Base-by-base conservation (phyloP, 2,113 vertebrate species). In the Thamnaconus septentrionalis region DNA sequence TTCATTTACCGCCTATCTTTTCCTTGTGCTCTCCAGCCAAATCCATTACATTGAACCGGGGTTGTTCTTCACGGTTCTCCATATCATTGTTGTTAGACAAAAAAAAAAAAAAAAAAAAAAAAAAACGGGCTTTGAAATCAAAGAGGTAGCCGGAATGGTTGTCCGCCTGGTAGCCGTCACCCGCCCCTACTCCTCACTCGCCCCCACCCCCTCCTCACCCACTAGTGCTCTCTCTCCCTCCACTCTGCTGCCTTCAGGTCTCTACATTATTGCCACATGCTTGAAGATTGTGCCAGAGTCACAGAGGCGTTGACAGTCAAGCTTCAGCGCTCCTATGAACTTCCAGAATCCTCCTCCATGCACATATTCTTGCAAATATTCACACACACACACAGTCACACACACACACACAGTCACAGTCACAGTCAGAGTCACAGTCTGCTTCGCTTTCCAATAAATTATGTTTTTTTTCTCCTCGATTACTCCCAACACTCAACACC, bases 201-300 rank as follows among this genome's bases (percentile, higher is more conserved):
- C 68, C 69, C 43, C 54, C 51, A 41, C 41, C 64, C 52, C 66
- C 75, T 66, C 67, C 43, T 76, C 18, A 31, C 64, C 61, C 71
- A 55, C 59, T 58, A 8, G 12, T 52, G 7, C 7, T 41, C 56
- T 51, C 18, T 46, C 40, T 8, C 40, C 53, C 41, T 5, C 6
- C 6, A 31, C 4, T 47, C 53, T 60, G 12, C 61, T 49, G 0
- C 50, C 53, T 39, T 43, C n/a, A 51, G 41, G 1, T 62, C 50
- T 76, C 64, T 64, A 8, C 44, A 63, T 75, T 73, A 75, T 74
- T 70, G 60, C 62, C 78, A 81, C 65, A 81, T 78, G 79, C 64
- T 64, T 78, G 53, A 56, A 75, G 50, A 46, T 62, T 58, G 72
- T 82, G 69, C 80, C 84, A 76, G 73, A 52, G 61, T 59, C 56